Base-by-base conservation (phyloP, 2,797 vertebrate genomes). In the Euthynnus affinis region DNA sequence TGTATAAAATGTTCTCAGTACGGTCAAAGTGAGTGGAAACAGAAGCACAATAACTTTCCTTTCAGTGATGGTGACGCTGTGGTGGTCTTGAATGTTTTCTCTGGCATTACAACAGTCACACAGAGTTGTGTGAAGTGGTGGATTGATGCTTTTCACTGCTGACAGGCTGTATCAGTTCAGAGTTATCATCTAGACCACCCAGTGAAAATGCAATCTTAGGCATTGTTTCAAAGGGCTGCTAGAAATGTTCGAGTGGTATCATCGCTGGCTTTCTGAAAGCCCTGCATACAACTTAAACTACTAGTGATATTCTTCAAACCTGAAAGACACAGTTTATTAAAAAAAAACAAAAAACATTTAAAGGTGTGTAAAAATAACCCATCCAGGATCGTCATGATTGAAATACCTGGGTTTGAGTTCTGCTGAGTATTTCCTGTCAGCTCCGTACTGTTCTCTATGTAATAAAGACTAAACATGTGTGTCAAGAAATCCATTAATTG, bases 51-150 rank as follows among this genome's bases (percentile, higher is more conserved):
- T 51, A 14, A 58, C 48, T 57, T 73, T 59, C 12, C 6, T 13
- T 37, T 71, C 32, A n/a, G 58, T 56, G n/a, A 25, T 6, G n/a
- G 56, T 48, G 61, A 9, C 8, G 0, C 29, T 66, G n/a, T 52
- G 40, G 70, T 84, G 67, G 83, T 83, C 87, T 86, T 90, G 79
- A 71, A 75, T 61, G 56, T 71, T 82, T 83, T 80, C 75, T 76
- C 34, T 77, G 69, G 61, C 78, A 53, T 74, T 69, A 76, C 70
- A 79, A 69, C 74, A 74, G 34, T 84, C 61, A 51, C n/a, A 27
- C 9, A 37, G 32, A 60, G 42, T 27, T 53, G 40, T 77, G 59
- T 72, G n/a, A 76, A 81, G 62, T 61, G 8, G 44, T 57, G 62
- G 51, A 53, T 60, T 69, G 78, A 65, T 67, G 61, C 51, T 65